phyloP scores from a whole-genome alignment of 1,140 invertebrate genomes.

The Lanistes nyassanus region DNA sequence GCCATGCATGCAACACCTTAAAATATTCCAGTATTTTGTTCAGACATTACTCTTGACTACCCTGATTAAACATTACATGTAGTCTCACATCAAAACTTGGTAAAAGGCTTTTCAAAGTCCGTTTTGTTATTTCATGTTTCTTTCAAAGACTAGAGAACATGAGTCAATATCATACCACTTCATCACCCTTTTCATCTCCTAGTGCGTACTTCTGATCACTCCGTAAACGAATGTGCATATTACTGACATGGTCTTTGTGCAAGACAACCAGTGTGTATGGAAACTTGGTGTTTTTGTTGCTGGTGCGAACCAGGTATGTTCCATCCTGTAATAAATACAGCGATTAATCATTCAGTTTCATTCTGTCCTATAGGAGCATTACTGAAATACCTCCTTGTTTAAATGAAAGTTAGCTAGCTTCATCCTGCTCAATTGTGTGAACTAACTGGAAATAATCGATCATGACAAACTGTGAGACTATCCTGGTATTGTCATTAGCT shows the following conservation, averaged over 20 bases:
- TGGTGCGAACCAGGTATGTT: constrained; percentile 37
- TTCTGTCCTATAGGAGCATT: background rate
- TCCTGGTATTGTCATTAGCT: background rate
- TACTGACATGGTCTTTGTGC: constrained; percentile 31
- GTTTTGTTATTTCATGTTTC: too few species aligned
- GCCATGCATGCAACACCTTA: too few species aligned
- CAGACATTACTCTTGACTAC: too few species aligned
- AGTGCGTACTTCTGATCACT: constrained; percentile 35
- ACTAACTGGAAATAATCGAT: background rate
- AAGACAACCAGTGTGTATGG: constrained; percentile 40
- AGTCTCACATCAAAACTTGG: too few species aligned
- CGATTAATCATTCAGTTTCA: background rate
- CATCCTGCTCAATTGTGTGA: background rate
- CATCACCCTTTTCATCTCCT: constrained; percentile 37
- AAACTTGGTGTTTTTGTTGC: constrained; percentile 30
- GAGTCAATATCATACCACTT: constrained; percentile 25
- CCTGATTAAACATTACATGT: too few species aligned
- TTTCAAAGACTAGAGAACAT: too few species aligned
- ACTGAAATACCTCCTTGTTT: background rate
- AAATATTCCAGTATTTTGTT: too few species aligned
- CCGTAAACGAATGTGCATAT: constrained; percentile 34
- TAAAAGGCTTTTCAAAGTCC: too few species aligned
- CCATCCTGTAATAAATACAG: constrained; percentile 36
- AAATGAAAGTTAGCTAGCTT: background rate
- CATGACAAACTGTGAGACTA: background rate